A percentile compares a stretch with the other conserved stretches of the same genome.
Conservation (phyloP, 2,113 vertebrate genomes). For the Peromyscus maniculatus region DNA sequence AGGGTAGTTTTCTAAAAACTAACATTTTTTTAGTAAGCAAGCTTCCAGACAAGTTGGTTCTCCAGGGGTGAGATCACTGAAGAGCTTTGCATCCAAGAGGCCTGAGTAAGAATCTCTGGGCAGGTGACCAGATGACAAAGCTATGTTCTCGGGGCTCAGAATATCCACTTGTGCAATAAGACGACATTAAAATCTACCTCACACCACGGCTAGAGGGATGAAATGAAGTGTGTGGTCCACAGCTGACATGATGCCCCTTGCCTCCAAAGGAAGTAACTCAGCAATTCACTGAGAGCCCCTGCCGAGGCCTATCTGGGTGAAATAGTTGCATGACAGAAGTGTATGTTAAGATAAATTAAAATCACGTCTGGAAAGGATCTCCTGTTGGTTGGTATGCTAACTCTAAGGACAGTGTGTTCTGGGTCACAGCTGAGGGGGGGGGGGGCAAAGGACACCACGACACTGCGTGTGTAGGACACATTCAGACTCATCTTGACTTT, state of each 20-base stretch:
- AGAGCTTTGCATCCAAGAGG: background rate
- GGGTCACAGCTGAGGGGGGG: background rate
- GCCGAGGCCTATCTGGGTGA: background rate
- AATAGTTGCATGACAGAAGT: background rate
- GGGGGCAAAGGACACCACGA: background rate
- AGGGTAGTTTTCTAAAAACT: background rate
- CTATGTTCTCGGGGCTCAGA: background rate
- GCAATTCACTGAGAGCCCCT: background rate
- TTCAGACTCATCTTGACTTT: constrained; percentile 1
- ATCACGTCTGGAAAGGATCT: background rate
- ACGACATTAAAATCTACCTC: background rate
- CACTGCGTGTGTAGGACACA: background rate
- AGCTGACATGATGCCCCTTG: background rate
- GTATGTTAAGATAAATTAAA: background rate
- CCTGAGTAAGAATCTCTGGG: background rate
- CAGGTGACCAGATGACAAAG: background rate
- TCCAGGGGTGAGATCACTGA: background rate
- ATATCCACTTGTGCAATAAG: background rate
- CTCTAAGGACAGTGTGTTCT: background rate
- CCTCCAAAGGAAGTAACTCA: background rate
- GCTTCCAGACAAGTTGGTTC: background rate
- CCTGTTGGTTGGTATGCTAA: background rate
- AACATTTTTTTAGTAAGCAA: background rate
- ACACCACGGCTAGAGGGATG: background rate
- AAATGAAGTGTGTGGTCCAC: background rate